A percentile compares a stretch with the other conserved stretches of the same genome.
Conservation (phyloP, 2,797 vertebrate species). For the Mycteria americana region DNA sequence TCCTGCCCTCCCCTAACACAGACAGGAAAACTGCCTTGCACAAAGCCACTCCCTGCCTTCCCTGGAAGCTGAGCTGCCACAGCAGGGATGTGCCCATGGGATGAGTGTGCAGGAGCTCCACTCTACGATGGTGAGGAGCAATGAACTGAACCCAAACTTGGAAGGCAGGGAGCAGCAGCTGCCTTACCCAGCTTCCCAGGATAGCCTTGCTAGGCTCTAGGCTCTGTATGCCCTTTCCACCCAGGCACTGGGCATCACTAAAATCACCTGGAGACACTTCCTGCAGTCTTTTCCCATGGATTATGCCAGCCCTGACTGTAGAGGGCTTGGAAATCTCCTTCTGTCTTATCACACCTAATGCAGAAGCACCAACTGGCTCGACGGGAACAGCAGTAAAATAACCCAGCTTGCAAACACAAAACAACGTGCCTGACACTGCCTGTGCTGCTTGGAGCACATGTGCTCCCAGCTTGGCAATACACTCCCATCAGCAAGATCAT, state of each 20-base stretch:
- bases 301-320: neutral
- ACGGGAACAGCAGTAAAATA: neutral
- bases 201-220: neutral
- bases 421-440: neutral
- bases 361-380: neutral
- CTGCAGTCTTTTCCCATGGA: neutral
- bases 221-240: neutral
- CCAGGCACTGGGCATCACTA: neutral
- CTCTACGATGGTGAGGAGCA: accelerated
- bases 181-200: neutral
- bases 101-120: neutral
- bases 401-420: neutral
- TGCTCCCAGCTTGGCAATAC: neutral
- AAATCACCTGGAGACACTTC: neutral
- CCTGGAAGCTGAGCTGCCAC: neutral
- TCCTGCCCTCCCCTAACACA: neutral
- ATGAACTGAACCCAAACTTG: neutral
- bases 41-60: neutral
- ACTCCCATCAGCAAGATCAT: neutral
- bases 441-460: accelerated
- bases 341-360: neutral
- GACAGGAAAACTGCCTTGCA: neutral
- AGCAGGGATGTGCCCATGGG: neutral
- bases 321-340: neutral
- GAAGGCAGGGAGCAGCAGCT: neutral